A percentile compares a stretch with the other conserved stretches of the same genome.
Conservation (phyloP, 1,140 invertebrate genomes). For the Lethrus apterus region DNA sequence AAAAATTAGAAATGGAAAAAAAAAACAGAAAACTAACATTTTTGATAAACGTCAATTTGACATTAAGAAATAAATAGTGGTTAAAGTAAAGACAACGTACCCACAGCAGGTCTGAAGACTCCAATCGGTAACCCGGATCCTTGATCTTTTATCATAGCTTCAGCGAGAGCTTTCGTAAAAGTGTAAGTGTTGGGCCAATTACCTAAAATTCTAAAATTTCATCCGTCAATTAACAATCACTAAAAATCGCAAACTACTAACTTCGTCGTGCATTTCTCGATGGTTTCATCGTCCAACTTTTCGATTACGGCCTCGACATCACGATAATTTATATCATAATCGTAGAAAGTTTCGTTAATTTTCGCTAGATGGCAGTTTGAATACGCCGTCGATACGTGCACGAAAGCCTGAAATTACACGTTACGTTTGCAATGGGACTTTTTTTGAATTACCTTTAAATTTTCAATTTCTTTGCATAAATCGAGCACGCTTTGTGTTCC, state of each 20-base stretch:
- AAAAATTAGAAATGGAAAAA: too few relatives aligned
- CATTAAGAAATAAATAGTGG: too few relatives aligned
- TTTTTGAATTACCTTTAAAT: conserved; percentile 46
- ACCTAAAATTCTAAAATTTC: conserved; percentile 47
- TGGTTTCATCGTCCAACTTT: conserved; percentile 46
- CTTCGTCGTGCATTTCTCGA: conserved; percentile 48
- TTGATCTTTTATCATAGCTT: conserved; percentile 52
- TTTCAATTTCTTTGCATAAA: conserved; percentile 55
- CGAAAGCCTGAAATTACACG: conserved; percentile 26
- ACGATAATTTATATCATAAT: conserved; percentile 54
- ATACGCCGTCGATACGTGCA: conserved; percentile 57
- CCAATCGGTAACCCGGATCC: conserved; percentile 55
- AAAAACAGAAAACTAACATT: not conserved
- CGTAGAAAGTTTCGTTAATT: conserved; percentile 62
- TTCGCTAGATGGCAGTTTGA: conserved; percentile 52
- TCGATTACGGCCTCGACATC: conserved; percentile 49
- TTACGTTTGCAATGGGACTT: too few relatives aligned
- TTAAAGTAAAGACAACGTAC: too few relatives aligned
- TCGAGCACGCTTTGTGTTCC: conserved; percentile 53
- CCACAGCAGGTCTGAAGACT: conserved; percentile 58
- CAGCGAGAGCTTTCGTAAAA: conserved; percentile 66
- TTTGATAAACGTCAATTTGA: too few relatives aligned
- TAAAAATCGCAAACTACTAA: conserved; percentile 35
- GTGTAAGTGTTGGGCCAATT: conserved; percentile 67
- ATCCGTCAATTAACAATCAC: not conserved